Percentiles rank a stretch among this genome's conserved stretches.
Evolutionary conservation across 2,113 vertebrate species (phyloP).

Genomic region (Vulpes vulpes): DNA sequence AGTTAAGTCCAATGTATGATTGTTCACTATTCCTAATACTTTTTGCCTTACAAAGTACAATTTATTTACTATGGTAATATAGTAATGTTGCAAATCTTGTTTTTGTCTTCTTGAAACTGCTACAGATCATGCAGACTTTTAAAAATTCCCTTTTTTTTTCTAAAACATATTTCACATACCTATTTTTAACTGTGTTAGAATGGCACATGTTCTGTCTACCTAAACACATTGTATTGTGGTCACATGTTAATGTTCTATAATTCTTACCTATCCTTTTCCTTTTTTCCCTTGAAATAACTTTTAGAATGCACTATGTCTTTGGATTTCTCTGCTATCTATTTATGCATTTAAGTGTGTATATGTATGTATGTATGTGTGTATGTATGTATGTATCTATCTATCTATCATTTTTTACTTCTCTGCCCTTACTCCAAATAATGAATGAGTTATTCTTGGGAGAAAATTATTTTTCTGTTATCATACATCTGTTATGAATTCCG

Average conservation of each 20-base stretch:
- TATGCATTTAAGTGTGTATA: not conserved
- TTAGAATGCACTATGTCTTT: not conserved
- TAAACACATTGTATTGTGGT: not conserved
- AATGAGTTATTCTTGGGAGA: not conserved
- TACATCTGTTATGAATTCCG: not conserved
- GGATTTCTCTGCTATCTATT: not conserved
- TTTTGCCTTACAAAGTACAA: not conserved
- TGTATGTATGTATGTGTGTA: not conserved
- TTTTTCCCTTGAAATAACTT: not conserved
- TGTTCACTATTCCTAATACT: not conserved
- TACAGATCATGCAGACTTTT: not conserved
- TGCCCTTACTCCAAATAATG: not conserved
- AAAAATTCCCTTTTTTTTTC: not conserved
- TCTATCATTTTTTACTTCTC: not conserved
- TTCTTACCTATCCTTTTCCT: not conserved
- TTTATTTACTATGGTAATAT: not conserved
- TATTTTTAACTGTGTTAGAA: not conserved
- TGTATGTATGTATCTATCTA: not conserved
- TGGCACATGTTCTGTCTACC: not conserved
- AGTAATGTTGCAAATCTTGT: not conserved
- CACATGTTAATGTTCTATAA: not conserved
- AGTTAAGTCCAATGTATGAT: not conserved
- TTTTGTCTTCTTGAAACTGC: not conserved
- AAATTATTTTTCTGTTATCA: not conserved
- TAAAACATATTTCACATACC: not conserved